Percentiles rank a stretch among this genome's conserved stretches.
Evolutionary conservation across 2,113 vertebrate genomes (phyloP).

Genomic region (Phylloscopus trochiloides): DNA sequence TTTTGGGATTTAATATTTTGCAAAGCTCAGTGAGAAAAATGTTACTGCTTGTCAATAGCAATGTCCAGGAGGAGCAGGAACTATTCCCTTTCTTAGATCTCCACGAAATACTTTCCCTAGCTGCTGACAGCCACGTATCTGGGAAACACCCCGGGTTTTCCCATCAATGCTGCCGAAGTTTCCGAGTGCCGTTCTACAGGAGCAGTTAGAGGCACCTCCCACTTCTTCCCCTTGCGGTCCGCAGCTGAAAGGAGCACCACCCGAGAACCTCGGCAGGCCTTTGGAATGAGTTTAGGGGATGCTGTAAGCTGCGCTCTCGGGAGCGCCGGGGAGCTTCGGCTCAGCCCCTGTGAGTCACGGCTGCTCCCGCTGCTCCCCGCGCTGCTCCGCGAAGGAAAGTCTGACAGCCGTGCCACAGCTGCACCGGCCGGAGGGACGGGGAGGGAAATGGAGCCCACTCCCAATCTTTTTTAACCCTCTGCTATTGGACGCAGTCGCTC

Average conservation of each 20-base stretch:
- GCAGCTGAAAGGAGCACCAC: neutral
- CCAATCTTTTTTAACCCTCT: neutral
- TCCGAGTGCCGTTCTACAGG: neutral
- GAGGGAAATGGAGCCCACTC: neutral
- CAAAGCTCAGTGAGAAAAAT: neutral
- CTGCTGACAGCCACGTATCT: neutral
- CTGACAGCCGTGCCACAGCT: neutral
- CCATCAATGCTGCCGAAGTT: neutral
- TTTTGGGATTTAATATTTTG: neutral
- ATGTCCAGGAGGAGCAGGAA: neutral
- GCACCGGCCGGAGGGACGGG: neutral
- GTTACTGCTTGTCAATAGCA: neutral
- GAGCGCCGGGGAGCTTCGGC: neutral
- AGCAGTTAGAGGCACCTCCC: neutral
- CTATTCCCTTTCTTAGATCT: neutral
- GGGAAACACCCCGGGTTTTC: neutral
- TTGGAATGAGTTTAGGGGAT: neutral
- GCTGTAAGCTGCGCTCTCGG: neutral
- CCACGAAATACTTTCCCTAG: neutral
- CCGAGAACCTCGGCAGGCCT: neutral
- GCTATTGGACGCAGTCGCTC: neutral
- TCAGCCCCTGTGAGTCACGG: slow-evolving; percentile 24
- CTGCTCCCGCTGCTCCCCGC: neutral
- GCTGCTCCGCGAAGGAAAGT: neutral
- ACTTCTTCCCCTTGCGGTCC: neutral